Evolutionary conservation across 2,888 invertebrate genomes (phyloP).

Genomic region (Pedicia rivosa): DNA sequence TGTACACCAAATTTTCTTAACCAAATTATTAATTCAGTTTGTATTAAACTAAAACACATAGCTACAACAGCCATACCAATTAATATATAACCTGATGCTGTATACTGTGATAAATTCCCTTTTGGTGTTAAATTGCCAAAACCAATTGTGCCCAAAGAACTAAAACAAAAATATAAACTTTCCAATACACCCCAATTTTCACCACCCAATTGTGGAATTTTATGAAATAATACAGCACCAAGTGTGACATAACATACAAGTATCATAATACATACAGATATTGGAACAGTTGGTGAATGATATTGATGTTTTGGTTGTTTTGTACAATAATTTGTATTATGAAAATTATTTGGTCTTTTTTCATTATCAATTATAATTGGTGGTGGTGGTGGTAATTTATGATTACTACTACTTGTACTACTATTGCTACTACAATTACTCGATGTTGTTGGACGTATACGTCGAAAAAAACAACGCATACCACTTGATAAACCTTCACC

Average conservation of each 20-base stretch:
- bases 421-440: constrained; percentile 13
- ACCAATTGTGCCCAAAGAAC: constrained; percentile 65
- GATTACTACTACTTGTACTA: constrained; percentile 16
- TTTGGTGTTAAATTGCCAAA: constrained; percentile 63
- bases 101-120: constrained; percentile 53
- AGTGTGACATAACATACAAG: constrained; percentile 75
- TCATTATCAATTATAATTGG: constrained; percentile 10
- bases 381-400: constrained; percentile 7
- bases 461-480: constrained; percentile 54
- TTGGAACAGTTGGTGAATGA: constrained; percentile 52
- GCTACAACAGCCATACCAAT: constrained; percentile 74
- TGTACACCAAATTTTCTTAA: constrained; percentile 30
- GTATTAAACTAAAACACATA: constrained; percentile 75
- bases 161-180: constrained; percentile 68
- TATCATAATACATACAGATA: constrained; percentile 69
- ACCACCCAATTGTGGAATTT: constrained; percentile 76
- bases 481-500: constrained; percentile 71
- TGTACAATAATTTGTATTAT: constrained; percentile 5
- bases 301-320: too few relatives aligned
- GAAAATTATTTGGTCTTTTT: constrained; percentile 9
- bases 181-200: constrained; percentile 89
- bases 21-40: constrained; percentile 49
- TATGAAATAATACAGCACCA: constrained; percentile 77
- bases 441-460: constrained; percentile 27
- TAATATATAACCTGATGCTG: constrained; percentile 65